Evolutionary conservation across 2,888 invertebrate species (phyloP), one percentile per base, ranked within the genome.

Genomic region (Nemurella pictetii): DNA sequence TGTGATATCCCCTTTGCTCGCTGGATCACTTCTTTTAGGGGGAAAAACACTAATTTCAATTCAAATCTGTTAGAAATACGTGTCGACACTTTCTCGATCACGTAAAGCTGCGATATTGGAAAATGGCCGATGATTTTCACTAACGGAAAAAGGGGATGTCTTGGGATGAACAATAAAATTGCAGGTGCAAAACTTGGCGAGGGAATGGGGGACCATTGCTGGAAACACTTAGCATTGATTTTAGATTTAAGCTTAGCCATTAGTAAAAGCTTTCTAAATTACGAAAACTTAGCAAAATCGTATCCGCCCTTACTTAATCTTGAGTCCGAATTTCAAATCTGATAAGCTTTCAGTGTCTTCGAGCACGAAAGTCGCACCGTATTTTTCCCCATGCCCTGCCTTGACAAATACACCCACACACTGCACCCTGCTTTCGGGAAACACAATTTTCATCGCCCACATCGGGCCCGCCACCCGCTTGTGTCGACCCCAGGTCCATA

Each of bases 1-100:
- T 78, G 78, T 78, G 78, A 78, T 78, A 28, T 29, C 78, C 78
- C 28, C 30, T n/a, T n/a, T n/a, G n/a, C n/a, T 55, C 55, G 55
- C 12, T 15, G 28, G 28, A 2, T 75, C 28, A 26, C 75, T 75
- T 75, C 4, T 25, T 75, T 75, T 28, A 12, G 28, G 27, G 1
- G 5, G 28, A 9, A n/a, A n/a, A 75, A 28, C 75, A 75, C 75
- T 75, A 75, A 75, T 75, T 75, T 28, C 75, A 75, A 75, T 75
- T 75, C 75, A 75, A 75, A 75, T 75, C 75, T 75, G 27, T 75
- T 75, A 75, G 27, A 28, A 75, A 75, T 55, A 55, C 55, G 55
- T 55, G 55, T 20, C 55, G 9, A 20, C 55, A 55, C 55, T 55
- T 55, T 55, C 55, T 55, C 55, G 55, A 55, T 55, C 55, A 20